Percentiles rank a stretch among this genome's conserved stretches.
Evolutionary conservation across 2,113 vertebrate genomes (phyloP).

Genomic region (Platichthys stellatus): DNA sequence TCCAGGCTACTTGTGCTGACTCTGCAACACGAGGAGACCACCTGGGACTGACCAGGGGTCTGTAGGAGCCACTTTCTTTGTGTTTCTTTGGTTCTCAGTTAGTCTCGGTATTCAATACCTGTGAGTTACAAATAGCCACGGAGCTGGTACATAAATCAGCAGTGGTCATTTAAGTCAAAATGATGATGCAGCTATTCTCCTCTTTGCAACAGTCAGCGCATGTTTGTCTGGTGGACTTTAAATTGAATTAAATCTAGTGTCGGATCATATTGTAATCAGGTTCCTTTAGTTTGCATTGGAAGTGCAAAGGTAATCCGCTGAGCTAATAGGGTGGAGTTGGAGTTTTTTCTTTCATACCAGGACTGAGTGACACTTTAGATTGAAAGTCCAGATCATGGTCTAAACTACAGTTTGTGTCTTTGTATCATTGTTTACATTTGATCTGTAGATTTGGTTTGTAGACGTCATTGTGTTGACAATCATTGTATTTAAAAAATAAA

Average conservation of each 20-base stretch:
- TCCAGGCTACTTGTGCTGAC: conserved; percentile 64
- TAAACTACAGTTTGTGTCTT: too few species aligned
- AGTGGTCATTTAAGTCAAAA: conserved; percentile 9
- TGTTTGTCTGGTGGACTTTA: background rate
- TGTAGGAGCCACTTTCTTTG: conserved; percentile 46
- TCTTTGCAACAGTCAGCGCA: background rate
- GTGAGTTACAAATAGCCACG: conserved; percentile 32
- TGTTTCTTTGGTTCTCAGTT: conserved; percentile 25
- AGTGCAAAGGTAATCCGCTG: background rate
- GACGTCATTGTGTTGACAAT: too few species aligned
- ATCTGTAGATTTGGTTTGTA: too few species aligned
- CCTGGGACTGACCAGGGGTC: conserved; percentile 64
- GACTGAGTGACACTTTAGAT: too few species aligned
- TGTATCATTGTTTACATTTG: too few species aligned
- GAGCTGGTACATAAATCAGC: conserved; percentile 25
- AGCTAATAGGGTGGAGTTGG: too few species aligned
- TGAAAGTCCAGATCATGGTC: too few species aligned
- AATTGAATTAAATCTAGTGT: background rate
- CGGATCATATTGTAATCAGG: background rate
- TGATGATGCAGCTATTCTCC: conserved; percentile 11
- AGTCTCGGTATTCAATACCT: conserved; percentile 34
- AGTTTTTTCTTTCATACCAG: too few species aligned
- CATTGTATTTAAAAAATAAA: too few species aligned
- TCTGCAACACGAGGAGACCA: conserved; percentile 68
- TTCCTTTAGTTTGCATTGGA: background rate